Percentiles rank a stretch among this genome's conserved stretches.
phyloP scores from a whole-genome alignment of 2,797 vertebrate genomes.

The Cyprinella venusta region DNA sequence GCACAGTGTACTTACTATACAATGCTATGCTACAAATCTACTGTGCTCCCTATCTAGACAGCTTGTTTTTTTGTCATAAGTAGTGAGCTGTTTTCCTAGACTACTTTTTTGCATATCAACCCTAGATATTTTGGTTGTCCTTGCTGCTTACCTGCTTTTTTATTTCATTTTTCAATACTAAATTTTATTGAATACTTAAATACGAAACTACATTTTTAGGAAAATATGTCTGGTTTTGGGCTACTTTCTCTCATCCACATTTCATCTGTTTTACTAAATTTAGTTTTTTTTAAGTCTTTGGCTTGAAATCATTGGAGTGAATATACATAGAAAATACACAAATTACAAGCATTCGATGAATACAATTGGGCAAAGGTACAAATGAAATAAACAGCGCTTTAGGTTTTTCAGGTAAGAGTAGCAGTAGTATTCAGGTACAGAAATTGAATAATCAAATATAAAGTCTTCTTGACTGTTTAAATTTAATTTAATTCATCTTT shows the following conservation, averaged over 20 bases:
- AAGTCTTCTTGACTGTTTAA: neutral
- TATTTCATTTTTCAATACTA: neutral
- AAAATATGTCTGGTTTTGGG: neutral
- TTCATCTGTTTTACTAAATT: neutral
- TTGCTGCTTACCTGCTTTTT: too few species aligned
- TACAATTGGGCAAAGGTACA: neutral
- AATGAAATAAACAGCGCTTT: neutral
- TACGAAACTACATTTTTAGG: neutral
- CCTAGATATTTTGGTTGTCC: neutral
- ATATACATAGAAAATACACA: neutral
- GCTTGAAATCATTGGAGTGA: neutral
- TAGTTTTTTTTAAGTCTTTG: neutral
- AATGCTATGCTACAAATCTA: neutral
- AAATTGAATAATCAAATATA: neutral
- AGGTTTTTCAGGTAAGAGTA: neutral
- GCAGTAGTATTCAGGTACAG: neutral
- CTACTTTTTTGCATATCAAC: neutral
- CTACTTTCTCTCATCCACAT: neutral
- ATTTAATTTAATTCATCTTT: neutral
- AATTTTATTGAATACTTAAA: neutral
- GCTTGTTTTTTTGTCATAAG: neutral
- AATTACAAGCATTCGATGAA: neutral
- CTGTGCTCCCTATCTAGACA: neutral
- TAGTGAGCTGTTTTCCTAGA: neutral
- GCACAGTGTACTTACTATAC: neutral